Percentiles rank a stretch among this genome's conserved stretches.
These are phyloP conservation scores for Caradrina kadenii DNA, from an alignment of 2,888 invertebrate genomes.

Conservation along the genomic window DNA sequence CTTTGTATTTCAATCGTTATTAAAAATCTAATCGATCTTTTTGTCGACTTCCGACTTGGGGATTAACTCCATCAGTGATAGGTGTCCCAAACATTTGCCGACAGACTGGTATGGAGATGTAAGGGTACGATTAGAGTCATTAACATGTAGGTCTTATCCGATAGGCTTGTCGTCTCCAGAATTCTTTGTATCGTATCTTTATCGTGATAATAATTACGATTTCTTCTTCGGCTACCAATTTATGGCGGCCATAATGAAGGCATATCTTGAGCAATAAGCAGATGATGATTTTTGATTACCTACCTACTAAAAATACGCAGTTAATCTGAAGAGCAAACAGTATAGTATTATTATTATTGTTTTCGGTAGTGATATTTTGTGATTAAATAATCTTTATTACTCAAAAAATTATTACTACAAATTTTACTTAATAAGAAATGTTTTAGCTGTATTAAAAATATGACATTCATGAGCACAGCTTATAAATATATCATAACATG, in stretches of 20 bases:
- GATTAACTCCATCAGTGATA: slow-evolving; percentile 19
- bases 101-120: background rate
- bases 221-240: background rate
- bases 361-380: no score
- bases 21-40: slow-evolving; percentile 32
- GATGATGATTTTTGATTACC: background rate
- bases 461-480: no score
- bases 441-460: no score
- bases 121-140: background rate
- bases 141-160: background rate
- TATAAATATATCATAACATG: no score
- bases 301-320: background rate
- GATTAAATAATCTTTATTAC: no score
- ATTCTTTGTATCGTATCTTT: background rate
- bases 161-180: background rate
- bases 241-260: background rate
- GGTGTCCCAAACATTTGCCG: slow-evolving; percentile 1
- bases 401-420: no score
- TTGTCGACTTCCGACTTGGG: slow-evolving; percentile 22
- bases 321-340: background rate
- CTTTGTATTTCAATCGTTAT: slow-evolving; percentile 33
- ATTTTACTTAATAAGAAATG: no score
- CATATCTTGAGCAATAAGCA: background rate
- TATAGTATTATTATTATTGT: no score
- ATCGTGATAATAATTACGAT: background rate